These are phyloP conservation scores for Ahaetulla prasina DNA, from an alignment of 2,113 vertebrate species.

Conservation along the genomic window DNA sequence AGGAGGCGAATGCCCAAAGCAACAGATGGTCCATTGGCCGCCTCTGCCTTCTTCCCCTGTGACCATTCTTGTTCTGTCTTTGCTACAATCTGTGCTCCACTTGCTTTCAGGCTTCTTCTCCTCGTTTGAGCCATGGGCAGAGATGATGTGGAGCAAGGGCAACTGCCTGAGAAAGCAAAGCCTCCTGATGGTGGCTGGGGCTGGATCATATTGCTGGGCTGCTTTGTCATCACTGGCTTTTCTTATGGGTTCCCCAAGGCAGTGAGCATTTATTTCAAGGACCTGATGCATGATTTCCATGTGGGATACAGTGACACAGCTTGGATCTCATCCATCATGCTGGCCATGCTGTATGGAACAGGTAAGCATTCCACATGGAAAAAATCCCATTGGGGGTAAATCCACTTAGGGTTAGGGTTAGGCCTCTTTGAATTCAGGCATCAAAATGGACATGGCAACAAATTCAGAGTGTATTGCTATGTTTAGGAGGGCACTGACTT, in stretches of 20 bases:
- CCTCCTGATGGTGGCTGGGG: conserved; percentile 76
- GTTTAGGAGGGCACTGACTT: too few relatives aligned
- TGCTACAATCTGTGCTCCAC: neutral
- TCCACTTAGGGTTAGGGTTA: too few relatives aligned
- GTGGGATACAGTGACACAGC: conserved; percentile 79
- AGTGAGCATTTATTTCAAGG: conserved; percentile 77
- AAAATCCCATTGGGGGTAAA: too few relatives aligned
- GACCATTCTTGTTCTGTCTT: neutral
- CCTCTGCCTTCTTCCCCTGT: conserved; percentile 1
- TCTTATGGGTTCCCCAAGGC: conserved; percentile 79
- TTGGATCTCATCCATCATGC: conserved; percentile 80
- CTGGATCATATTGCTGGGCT: conserved; percentile 70
- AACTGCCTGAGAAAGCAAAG: conserved; percentile 40
- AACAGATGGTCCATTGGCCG: neutral
- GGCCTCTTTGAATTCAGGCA: too few relatives aligned
- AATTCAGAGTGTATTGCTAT: too few relatives aligned
- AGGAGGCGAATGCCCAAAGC: too few relatives aligned
- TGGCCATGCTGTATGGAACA: conserved; percentile 77
- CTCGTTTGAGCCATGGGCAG: conserved; percentile 58
- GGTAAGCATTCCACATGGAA: conserved; percentile 45
- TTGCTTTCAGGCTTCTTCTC: neutral
- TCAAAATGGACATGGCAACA: too few relatives aligned
- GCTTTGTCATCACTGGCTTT: conserved; percentile 75
- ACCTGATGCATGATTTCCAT: conserved; percentile 72
- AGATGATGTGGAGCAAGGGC: conserved; percentile 49